phyloP scores from a whole-genome alignment of 2,797 vertebrate genomes.

The Distichodus sexfasciatus region DNA sequence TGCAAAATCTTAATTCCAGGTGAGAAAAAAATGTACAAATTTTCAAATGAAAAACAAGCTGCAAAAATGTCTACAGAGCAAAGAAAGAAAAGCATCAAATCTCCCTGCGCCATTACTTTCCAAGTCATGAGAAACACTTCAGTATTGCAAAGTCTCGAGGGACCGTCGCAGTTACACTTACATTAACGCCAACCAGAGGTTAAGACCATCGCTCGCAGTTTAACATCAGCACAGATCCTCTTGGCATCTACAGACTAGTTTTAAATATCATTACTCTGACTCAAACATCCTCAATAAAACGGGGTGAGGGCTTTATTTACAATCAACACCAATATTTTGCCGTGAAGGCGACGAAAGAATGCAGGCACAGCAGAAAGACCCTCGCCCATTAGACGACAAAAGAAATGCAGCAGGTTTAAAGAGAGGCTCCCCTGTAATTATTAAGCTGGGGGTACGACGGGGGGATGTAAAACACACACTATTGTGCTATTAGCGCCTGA shows the following conservation, averaged over 20 bases:
- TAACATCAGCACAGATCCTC: background rate
- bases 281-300: background rate
- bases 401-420: no score
- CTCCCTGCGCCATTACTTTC: constrained; percentile 46
- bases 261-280: background rate
- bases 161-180: constrained; percentile 24
- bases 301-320: background rate
- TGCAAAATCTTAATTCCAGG: constrained; percentile 71
- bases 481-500: background rate
- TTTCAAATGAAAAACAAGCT: constrained; percentile 53
- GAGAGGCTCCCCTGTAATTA: constrained; percentile 2
- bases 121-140: constrained; percentile 52
- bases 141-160: constrained; percentile 72
- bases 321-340: constrained; percentile 11
- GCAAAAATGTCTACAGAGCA: constrained; percentile 61
- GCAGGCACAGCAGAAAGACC: constrained; percentile 10
- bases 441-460: background rate
- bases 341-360: background rate
- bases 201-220: background rate
- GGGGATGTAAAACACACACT: background rate
- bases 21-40: constrained; percentile 62
- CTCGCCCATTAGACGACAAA: background rate
- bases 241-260: background rate
- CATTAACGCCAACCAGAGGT: constrained; percentile 4
- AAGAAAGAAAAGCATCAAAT: constrained; percentile 59